Conservation (phyloP, 2,888 invertebrate species). For the Melieria crassipennis region DNA sequence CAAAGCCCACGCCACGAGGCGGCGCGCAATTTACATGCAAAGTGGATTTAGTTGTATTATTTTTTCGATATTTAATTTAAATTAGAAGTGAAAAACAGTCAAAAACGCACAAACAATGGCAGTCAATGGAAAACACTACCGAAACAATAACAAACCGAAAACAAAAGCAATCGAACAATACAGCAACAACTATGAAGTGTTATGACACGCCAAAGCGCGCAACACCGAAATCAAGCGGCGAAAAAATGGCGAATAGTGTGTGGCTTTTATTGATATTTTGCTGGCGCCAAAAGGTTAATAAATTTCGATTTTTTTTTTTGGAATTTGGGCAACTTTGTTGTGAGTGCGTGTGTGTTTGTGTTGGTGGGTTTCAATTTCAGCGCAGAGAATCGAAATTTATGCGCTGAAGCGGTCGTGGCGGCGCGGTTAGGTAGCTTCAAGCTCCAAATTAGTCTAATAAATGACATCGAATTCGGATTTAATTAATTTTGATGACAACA, state of each 20-base stretch:
- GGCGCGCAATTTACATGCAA: constrained; percentile 26
- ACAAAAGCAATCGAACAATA: too few species aligned
- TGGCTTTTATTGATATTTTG: not conserved
- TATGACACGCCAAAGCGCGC: not conserved
- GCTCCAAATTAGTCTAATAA: not conserved
- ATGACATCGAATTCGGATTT: not conserved
- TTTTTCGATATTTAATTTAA: not conserved
- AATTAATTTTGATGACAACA: constrained; percentile 24
- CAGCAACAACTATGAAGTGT: not conserved
- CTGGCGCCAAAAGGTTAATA: constrained; percentile 12
- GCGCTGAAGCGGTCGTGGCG: not conserved
- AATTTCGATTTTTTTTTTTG: not conserved
- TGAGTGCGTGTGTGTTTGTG: too few species aligned
- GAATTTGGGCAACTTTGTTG: not conserved
- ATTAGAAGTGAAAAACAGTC: not conserved
- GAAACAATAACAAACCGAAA: too few species aligned
- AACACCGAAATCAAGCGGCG: too few species aligned
- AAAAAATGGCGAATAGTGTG: not conserved
- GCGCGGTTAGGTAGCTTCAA: not conserved
- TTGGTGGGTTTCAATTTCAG: not conserved
- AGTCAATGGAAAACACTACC: too few species aligned
- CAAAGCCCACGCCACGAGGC: not conserved
- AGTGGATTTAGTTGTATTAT: constrained; percentile 23
- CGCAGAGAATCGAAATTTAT: not conserved
- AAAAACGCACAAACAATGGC: too few species aligned